A percentile compares a stretch with the other conserved stretches of the same genome.
phyloP scores from a whole-genome alignment of 1,140 invertebrate species.

The Aphaenogaster floridana region DNA sequence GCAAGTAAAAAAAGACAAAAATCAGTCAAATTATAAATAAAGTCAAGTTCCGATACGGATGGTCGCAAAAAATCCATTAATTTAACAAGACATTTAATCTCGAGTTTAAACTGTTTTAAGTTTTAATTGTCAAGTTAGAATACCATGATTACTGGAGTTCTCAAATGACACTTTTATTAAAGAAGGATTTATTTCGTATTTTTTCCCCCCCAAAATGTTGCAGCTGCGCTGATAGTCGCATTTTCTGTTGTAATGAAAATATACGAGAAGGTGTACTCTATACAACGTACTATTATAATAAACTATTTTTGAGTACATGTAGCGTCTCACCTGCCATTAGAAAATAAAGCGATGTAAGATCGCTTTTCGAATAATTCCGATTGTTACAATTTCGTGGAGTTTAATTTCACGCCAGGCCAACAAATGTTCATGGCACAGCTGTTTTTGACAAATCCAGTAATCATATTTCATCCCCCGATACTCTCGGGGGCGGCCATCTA shows the following conservation, averaged over 20 bases:
- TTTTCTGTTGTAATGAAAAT: neutral
- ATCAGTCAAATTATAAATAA: neutral
- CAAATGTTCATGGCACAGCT: constrained; percentile 74
- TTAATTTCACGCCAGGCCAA: constrained; percentile 71
- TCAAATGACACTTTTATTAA: neutral
- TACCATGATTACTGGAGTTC: neutral
- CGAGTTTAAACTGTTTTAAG: neutral
- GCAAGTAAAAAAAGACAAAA: neutral
- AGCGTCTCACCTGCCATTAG: neutral
- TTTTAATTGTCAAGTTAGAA: neutral
- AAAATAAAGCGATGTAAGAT: constrained; percentile 42
- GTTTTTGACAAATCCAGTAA: constrained; percentile 77
- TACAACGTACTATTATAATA: neutral
- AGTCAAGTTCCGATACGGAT: neutral
- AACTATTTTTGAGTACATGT: neutral
- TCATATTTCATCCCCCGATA: constrained; percentile 75
- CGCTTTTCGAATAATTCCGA: constrained; percentile 41
- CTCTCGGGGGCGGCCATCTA: constrained; percentile 58
- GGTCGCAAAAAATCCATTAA: neutral
- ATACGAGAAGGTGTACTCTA: neutral
- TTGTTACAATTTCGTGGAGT: constrained; percentile 70
- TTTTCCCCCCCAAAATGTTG: neutral
- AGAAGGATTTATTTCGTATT: neutral
- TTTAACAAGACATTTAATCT: neutral
- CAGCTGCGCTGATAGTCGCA: neutral